Evolutionary conservation across 2,888 invertebrate species (phyloP), one percentile per base, ranked within the genome.

Genomic region (Tolmerus cingulatus): DNA sequence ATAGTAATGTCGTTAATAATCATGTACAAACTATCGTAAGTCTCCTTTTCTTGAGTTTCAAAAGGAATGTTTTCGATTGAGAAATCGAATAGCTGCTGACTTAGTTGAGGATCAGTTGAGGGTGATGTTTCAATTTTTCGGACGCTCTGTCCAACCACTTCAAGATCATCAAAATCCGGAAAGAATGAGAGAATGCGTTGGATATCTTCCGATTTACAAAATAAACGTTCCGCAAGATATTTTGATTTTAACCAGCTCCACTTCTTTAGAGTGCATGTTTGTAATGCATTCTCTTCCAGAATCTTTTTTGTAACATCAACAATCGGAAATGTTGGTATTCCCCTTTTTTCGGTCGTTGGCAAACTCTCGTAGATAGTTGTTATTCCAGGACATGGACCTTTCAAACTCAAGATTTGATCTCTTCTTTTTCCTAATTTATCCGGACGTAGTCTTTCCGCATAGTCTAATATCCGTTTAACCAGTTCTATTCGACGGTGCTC

Each of bases 191-290:
- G 5, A 4, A 87, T 66, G 2, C 57, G 82, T 16, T 43, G 16
- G 23, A 87, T 51, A 34, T 88, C 81, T 14, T 81, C 46, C 4
- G 81, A 27, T 14, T 55, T 82, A 34, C 74, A 23, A n/a, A 78
- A 77, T 5, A 86, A 14, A 34, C 55, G 40, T 1, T 84, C 74
- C 16, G 74, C 46, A n/a, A 88, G 77, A 51, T 88, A 88, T 34
- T 87, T 78, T 1, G 88, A 88, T 1, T 85, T 51, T 2, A 87
- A 46, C 88, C 88, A 88, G 43, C 74, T 85, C 14, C 19, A 55
- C 12, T 84, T 87, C 9, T 12, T 74, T 5, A n/a, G 40, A 19
- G 8, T n/a, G n/a, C 30, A 82, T 30, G 34, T n/a, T 3, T 66
- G 19, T 14, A 87, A 4, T 16, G 43, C 79, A 37, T 86, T 19